These are phyloP conservation scores for Lepidurus packardi DNA, from an alignment of 1,140 invertebrate species.

Conservation along the genomic window DNA sequence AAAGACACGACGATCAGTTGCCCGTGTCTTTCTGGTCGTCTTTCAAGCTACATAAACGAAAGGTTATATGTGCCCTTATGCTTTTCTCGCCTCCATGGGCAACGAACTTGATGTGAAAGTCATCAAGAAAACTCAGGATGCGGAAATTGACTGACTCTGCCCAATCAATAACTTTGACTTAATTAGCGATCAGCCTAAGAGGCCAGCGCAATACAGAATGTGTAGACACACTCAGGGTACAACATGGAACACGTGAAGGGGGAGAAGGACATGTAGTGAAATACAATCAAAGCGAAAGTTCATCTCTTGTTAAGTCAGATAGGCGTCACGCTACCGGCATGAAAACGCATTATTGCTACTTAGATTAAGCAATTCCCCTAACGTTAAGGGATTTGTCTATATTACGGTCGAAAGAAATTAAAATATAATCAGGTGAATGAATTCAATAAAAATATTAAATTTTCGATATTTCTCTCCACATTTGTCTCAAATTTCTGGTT, in stretches of 20 bases:
- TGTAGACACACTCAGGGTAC: not conserved
- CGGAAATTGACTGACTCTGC: not conserved
- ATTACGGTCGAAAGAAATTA: too few relatives aligned
- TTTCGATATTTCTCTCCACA: too few relatives aligned
- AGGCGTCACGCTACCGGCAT: too few relatives aligned
- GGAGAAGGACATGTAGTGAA: not conserved
- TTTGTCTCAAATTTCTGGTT: too few relatives aligned
- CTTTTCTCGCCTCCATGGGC: not conserved
- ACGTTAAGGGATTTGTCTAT: too few relatives aligned
- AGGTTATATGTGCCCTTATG: not conserved
- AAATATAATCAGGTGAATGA: too few relatives aligned
- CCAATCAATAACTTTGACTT: not conserved
- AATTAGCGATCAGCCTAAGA: not conserved
- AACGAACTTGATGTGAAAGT: not conserved
- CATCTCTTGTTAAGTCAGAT: too few relatives aligned
- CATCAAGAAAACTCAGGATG: not conserved
- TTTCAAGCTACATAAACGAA: not conserved
- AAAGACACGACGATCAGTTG: not conserved
- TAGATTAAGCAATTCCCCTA: too few relatives aligned
- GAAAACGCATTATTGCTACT: too few relatives aligned
- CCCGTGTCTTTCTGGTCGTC: not conserved
- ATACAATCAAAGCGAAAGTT: not conserved
- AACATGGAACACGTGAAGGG: not conserved
- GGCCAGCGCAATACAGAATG: not conserved
- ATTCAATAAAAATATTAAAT: too few relatives aligned